A percentile compares a stretch with the other conserved stretches of the same genome.
These are phyloP conservation scores for Diploptera punctata DNA, from an alignment of 2,888 invertebrate species.

Conservation along the genomic window DNA sequence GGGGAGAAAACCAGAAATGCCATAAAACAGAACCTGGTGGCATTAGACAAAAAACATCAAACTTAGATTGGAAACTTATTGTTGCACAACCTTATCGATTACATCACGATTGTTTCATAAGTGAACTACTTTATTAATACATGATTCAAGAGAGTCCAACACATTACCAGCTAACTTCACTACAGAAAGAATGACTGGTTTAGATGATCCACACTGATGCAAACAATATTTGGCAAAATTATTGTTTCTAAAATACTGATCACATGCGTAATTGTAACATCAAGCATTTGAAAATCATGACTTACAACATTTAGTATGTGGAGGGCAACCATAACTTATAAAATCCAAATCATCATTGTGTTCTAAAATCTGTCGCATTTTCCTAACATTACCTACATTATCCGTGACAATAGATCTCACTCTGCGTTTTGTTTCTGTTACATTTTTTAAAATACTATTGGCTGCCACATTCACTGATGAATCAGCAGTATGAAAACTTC, in stretches of 20 bases:
- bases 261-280: background rate
- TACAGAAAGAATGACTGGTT: background rate
- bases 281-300: background rate
- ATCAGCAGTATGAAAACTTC: background rate
- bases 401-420: too few species aligned
- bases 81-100: too few species aligned
- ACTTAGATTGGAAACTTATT: too few species aligned
- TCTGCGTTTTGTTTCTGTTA: background rate
- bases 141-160: background rate
- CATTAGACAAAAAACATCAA: too few species aligned
- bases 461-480: too few species aligned
- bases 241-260: background rate
- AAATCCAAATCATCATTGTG: background rate
- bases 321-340: background rate
- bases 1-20: too few species aligned
- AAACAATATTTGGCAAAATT: background rate
- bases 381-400: background rate
- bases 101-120: constrained; percentile 73
- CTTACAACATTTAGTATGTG: too few species aligned
- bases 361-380: background rate
- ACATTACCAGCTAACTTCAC: background rate
- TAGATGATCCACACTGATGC: background rate
- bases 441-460: background rate
- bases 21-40: too few species aligned
- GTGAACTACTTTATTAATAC: constrained; percentile 35